Evolutionary conservation across 2,797 vertebrate species (phyloP).

Genomic region (Phoeniculus purpureus): DNA sequence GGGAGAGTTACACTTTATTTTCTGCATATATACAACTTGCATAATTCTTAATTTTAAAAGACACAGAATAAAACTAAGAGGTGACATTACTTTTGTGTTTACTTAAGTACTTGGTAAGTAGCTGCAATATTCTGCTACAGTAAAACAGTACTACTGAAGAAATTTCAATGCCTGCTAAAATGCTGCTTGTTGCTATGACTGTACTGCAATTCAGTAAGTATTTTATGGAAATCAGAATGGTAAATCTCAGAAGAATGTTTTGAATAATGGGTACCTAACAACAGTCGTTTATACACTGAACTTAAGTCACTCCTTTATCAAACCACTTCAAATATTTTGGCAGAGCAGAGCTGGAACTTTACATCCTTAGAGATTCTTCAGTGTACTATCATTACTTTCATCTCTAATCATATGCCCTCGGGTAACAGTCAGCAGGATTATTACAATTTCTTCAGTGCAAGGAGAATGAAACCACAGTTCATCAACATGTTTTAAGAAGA

Average conservation of each 20-base stretch:
- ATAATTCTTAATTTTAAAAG: neutral
- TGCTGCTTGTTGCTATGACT: neutral
- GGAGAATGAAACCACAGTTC: slow-evolving; percentile 18
- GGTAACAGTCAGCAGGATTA: slow-evolving; percentile 18
- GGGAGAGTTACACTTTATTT: neutral
- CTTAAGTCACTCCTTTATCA: slow-evolving; percentile 30
- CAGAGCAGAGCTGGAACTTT: neutral
- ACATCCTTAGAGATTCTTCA: slow-evolving; percentile 21
- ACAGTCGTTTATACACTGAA: slow-evolving; percentile 23
- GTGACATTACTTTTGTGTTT: neutral
- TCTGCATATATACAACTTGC: neutral
- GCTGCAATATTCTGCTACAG: neutral
- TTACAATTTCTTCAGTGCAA: slow-evolving; percentile 10
- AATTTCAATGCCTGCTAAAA: slow-evolving; percentile 17
- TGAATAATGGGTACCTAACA: slow-evolving; percentile 23
- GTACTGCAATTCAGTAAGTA: slow-evolving; percentile 7
- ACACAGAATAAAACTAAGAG: neutral
- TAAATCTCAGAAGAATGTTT: slow-evolving; percentile 37
- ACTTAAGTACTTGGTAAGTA: neutral
- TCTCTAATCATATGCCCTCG: slow-evolving; percentile 13
- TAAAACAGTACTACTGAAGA: neutral
- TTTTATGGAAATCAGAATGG: slow-evolving; percentile 31
- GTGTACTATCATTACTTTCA: slow-evolving; percentile 8
- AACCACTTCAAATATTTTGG: slow-evolving; percentile 50
- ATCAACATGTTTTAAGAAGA: slow-evolving; percentile 17